Conservation (phyloP, 2,797 vertebrate species). For the Orientallactaga sibirica region DNA sequence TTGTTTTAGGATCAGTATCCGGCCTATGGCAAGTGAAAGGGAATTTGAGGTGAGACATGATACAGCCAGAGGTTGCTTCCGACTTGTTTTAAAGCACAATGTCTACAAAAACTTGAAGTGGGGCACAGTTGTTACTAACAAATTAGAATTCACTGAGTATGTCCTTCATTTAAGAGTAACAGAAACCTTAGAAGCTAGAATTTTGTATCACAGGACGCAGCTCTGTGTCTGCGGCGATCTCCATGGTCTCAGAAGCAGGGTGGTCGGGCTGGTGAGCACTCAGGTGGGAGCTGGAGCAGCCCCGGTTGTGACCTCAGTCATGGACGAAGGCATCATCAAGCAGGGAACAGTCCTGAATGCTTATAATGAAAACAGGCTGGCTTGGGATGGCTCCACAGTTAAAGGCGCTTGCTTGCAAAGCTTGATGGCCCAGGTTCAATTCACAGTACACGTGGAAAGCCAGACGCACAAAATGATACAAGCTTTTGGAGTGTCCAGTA, state of each 20-base stretch:
- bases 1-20: neutral
- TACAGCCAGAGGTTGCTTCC: neutral
- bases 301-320: neutral
- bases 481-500: no score
- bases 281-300: neutral
- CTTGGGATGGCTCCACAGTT: no score
- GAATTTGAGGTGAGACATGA: neutral
- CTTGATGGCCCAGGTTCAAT: no score
- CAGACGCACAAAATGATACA: no score
- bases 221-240: neutral
- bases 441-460: no score
- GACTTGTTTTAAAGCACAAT: neutral
- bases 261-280: neutral
- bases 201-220: neutral
- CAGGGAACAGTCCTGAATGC: neutral
- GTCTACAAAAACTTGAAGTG: neutral
- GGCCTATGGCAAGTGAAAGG: conserved; percentile 23
- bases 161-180: conserved; percentile 14
- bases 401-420: no score
- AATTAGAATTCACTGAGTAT: neutral
- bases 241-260: neutral
- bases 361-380: neutral
- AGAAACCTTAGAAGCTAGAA: neutral
- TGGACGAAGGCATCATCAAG: neutral
- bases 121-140: neutral